These are phyloP conservation scores for Pectinophora gossypiella DNA, from an alignment of 1,140 invertebrate genomes.

Conservation along the genomic window DNA sequence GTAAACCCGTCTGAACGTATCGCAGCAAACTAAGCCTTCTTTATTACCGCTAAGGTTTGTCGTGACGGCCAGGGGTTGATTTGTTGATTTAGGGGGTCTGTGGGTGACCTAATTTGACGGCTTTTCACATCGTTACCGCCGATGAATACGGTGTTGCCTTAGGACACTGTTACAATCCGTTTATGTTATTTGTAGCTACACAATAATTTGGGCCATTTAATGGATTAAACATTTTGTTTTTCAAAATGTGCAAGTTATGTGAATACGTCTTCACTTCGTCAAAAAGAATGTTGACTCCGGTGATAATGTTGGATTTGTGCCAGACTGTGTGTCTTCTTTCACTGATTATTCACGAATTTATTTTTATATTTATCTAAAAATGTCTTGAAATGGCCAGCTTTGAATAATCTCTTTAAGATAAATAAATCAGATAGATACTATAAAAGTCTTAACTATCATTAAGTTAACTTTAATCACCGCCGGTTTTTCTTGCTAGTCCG, in stretches of 20 bases:
- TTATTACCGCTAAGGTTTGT: constrained; percentile 12
- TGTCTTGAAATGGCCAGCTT: no score
- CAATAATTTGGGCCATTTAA: not conserved
- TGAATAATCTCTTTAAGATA: no score
- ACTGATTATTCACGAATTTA: constrained; percentile 22
- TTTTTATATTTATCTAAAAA: no score
- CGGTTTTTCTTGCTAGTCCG: no score
- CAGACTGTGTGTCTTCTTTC: constrained; percentile 18
- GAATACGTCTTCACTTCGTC: not conserved
- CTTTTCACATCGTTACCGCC: constrained; percentile 12
- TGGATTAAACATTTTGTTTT: not conserved
- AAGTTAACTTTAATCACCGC: no score
- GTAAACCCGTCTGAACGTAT: constrained; percentile 10
- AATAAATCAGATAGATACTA: no score
- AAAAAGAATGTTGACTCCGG: not conserved
- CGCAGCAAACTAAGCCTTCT: constrained; percentile 24
- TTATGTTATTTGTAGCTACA: not conserved
- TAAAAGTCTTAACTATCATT: no score
- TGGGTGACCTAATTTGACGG: constrained; percentile 21
- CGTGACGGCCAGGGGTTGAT: constrained; percentile 12
- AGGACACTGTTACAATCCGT: not conserved
- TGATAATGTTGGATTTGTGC: constrained; percentile 15
- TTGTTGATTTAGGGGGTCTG: constrained; percentile 20
- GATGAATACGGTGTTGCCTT: not conserved
- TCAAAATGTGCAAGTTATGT: not conserved